These are phyloP conservation scores for Podotricha telesiphe DNA, from an alignment of 2,888 invertebrate genomes.

Conservation along the genomic window DNA sequence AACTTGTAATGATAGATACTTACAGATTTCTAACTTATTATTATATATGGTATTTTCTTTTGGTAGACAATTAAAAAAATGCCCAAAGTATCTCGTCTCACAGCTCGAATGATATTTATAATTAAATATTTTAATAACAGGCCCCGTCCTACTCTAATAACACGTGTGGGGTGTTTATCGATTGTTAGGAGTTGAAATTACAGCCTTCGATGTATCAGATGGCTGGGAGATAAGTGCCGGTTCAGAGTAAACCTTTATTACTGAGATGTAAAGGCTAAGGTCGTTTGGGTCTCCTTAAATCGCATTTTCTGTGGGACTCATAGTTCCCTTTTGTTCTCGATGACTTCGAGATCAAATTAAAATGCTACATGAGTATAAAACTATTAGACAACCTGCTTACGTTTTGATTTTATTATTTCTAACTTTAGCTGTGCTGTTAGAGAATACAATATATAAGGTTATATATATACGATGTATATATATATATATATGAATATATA, in stretches of 20 bases:
- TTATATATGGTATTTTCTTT: background rate
- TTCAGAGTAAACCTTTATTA: background rate
- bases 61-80: background rate
- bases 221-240: constrained; percentile 12
- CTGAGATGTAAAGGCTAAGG: background rate
- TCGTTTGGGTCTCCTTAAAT: background rate
- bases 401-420: background rate
- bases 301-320: background rate
- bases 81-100: background rate
- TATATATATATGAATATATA: too few relatives aligned
- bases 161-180: constrained; percentile 24
- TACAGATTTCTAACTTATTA: background rate
- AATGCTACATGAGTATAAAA: background rate
- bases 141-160: constrained; percentile 18
- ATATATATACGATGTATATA: too few relatives aligned
- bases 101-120: constrained; percentile 9
- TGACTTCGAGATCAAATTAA: constrained; percentile 8
- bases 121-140: constrained; percentile 24
- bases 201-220: constrained; percentile 33
- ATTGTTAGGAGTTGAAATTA: constrained; percentile 38
- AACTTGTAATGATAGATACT: too few relatives aligned
- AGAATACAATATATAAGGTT: too few relatives aligned
- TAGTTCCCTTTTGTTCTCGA: constrained; percentile 11
- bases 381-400: background rate
- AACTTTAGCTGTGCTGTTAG: background rate